Evolutionary conservation across 1,140 invertebrate genomes (phyloP).

Genomic region (Diabrotica undecimpunctata): DNA sequence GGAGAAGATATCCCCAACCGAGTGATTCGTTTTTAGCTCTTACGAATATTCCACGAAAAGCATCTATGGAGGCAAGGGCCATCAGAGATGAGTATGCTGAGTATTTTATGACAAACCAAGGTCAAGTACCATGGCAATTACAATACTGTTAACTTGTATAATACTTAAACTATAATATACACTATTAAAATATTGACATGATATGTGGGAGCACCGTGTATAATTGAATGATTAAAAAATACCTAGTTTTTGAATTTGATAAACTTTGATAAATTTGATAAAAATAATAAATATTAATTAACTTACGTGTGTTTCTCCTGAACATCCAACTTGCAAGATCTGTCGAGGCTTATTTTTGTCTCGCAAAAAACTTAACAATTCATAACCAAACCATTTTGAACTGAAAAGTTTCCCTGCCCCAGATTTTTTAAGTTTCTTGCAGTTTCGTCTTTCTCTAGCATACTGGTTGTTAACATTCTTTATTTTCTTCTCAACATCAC

Average conservation of each 20-base stretch:
- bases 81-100: not conserved
- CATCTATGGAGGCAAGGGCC: not conserved
- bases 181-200: too few species aligned
- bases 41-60: not conserved
- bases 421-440: slow-evolving; percentile 16
- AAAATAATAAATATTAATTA: too few species aligned
- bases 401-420: slow-evolving; percentile 6
- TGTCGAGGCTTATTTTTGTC: too few species aligned
- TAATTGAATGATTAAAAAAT: too few species aligned
- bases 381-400: slow-evolving; percentile 1
- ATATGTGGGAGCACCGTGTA: too few species aligned
- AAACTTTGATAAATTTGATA: too few species aligned
- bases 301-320: too few species aligned
- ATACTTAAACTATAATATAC: too few species aligned
- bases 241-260: too few species aligned
- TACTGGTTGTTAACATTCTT: slow-evolving; percentile 21
- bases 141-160: not conserved
- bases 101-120: not conserved
- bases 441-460: slow-evolving; percentile 18
- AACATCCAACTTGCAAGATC: too few species aligned
- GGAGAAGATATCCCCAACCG: not conserved
- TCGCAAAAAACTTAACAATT: too few species aligned
- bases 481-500: slow-evolving; percentile 22
- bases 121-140: not conserved
- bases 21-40: not conserved